Percentiles rank a stretch among this genome's conserved stretches.
Conservation (phyloP, 30 jellyfish, hydroid and myxozoan species). For the Morbakka virulenta region DNA sequence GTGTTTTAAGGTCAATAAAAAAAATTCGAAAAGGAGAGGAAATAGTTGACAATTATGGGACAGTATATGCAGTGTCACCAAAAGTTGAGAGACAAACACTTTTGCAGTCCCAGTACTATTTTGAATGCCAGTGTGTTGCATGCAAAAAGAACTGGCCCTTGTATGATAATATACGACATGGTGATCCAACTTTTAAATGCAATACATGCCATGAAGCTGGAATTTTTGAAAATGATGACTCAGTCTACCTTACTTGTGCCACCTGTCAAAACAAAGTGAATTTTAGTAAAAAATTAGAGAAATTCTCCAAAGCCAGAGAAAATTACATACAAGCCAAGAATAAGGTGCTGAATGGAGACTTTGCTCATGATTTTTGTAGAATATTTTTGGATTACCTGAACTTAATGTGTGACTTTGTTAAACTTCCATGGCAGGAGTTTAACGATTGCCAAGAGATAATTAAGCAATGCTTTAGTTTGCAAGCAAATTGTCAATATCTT, state of each 20-base stretch:
- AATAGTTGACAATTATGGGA: conserved; percentile 88
- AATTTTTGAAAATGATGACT: neutral
- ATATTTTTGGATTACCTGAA: conserved; percentile 41
- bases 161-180: conserved; percentile 30
- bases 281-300: neutral
- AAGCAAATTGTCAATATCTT: conserved; percentile 58
- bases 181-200: conserved; percentile 35
- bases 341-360: conserved; percentile 53
- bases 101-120: conserved; percentile 62
- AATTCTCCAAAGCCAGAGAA: conserved; percentile 20
- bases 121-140: conserved; percentile 69
- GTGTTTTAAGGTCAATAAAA: conserved; percentile 86
- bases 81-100: conserved; percentile 34
- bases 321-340: conserved; percentile 43
- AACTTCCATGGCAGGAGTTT: conserved; percentile 69
- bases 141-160: conserved; percentile 75
- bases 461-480: conserved; percentile 77
- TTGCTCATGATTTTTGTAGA: conserved; percentile 31
- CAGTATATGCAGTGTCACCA: conserved; percentile 70
- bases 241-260: neutral
- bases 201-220: neutral
- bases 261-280: conserved; percentile 5
- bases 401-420: conserved; percentile 39
- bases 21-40: conserved; percentile 67
- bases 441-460: conserved; percentile 89